Conservation (phyloP, 2,888 invertebrate species). For the Ophonus ardosiacus region DNA sequence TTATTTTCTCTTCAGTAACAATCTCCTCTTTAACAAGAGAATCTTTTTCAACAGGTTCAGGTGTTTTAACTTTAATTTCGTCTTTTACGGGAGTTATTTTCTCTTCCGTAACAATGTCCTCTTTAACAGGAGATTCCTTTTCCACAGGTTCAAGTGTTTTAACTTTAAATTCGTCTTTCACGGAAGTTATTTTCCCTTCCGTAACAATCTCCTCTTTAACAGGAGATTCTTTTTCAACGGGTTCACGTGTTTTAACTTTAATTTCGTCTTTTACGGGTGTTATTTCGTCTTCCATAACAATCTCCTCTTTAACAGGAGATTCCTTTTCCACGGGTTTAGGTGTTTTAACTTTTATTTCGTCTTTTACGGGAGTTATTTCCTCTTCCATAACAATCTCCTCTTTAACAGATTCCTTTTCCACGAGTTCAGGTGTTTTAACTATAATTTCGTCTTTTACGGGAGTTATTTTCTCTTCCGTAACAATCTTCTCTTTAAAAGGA, state of each 20-base stretch:
- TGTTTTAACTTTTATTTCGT: background rate
- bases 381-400: background rate
- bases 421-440: background rate
- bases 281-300: background rate
- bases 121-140: background rate
- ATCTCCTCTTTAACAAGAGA: background rate
- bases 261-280: background rate
- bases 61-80: background rate
- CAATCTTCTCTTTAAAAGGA: no score
- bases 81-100: background rate
- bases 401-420: background rate
- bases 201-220: background rate
- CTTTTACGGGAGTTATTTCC: background rate
- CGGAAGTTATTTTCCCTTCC: background rate
- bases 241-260: background rate
- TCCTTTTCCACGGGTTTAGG: background rate
- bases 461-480: no score
- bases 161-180: background rate
- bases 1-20: background rate
- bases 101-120: background rate
- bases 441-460: no score
- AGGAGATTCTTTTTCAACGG: background rate
- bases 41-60: background rate
- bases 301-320: background rate
- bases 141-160: background rate